Evolutionary conservation across 2,113 vertebrate genomes (phyloP).

Genomic region (Antechinus stuartii): DNA sequence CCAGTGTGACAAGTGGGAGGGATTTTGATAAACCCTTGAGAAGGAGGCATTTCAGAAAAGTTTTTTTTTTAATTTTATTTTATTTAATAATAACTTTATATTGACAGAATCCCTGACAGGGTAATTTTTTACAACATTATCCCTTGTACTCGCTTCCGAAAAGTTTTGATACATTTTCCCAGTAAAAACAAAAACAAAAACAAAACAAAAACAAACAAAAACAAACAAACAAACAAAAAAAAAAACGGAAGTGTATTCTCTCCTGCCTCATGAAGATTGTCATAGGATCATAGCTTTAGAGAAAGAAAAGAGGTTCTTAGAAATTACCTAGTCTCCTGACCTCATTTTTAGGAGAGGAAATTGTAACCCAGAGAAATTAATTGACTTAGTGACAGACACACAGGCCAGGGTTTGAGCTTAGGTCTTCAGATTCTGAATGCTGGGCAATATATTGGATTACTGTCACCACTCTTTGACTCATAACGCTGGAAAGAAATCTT

Average conservation of each 20-base stretch:
- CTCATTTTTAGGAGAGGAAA: not conserved
- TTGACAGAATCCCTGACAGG: no score
- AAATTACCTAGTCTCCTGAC: not conserved
- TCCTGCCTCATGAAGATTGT: not conserved
- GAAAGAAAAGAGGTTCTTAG: not conserved
- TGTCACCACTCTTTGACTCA: not conserved
- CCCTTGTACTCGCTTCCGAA: not conserved
- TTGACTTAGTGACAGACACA: not conserved
- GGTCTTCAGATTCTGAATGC: not conserved
- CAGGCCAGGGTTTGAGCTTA: not conserved
- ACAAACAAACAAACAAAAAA: no score
- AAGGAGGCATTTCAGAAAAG: not conserved
- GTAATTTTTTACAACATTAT: no score
- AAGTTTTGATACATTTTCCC: not conserved
- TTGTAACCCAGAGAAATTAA: not conserved
- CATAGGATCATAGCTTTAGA: not conserved
- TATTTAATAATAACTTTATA: no score
- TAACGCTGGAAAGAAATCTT: not conserved
- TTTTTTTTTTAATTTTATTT: not conserved
- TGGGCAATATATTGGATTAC: not conserved
- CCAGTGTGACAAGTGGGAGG: not conserved
- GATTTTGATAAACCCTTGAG: not conserved
- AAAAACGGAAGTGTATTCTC: not conserved
- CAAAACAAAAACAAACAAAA: no score
- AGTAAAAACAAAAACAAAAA: no score